Base-by-base conservation (phyloP, 2,113 vertebrate species). In the Pollachius pollachius region DNA sequence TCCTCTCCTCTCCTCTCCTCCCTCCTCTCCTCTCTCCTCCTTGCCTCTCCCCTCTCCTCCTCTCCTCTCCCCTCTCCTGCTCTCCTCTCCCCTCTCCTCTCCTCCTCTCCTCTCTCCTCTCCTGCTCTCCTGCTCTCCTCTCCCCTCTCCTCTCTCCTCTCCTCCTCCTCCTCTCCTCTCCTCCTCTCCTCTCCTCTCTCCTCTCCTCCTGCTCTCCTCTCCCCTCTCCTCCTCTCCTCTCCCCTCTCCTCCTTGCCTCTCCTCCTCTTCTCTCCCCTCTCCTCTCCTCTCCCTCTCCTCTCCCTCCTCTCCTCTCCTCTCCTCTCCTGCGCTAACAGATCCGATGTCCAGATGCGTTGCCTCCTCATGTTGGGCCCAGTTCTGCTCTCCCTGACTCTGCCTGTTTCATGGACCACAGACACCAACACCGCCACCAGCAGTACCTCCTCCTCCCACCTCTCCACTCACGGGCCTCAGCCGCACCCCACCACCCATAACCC, bases 341-440 rank as follows among this genome's bases (percentile, higher is more conserved):
- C 84, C 86, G 87, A 92, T 90, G 82, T 82, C 86, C 85, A 74
- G 71, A 87, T 88, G 89, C 76, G 86, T 87, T 86, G 72, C 56
- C 82, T 87, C 76, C 93, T 88, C 79, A 79, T 89, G 88, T 82
- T 76, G 71, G 85, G 70, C 89, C 88, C 89, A 79, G 79, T 84
- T 81, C 76, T 76, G 63, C 79, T 86, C 87, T 72, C 67, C 81
- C 85, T 84, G 75, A 90, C 83, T 63, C 57, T 84, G 75, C 89
- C 83, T 63, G 57, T 88, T 87, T 88, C 88, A 94, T 94, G 93
- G 91, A 81, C 91, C 81, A 79, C 84, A 82, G 88, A 74, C 79
- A 87, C 66, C 37, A 41, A 3, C 34, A 37, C 34, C 34, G 3
- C 34, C 37, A 41, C 11, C 37, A 41, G 67, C 72, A 64, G 67